Conservation (phyloP, 2,797 vertebrate species). For the Triplophysa yarkandensis region DNA sequence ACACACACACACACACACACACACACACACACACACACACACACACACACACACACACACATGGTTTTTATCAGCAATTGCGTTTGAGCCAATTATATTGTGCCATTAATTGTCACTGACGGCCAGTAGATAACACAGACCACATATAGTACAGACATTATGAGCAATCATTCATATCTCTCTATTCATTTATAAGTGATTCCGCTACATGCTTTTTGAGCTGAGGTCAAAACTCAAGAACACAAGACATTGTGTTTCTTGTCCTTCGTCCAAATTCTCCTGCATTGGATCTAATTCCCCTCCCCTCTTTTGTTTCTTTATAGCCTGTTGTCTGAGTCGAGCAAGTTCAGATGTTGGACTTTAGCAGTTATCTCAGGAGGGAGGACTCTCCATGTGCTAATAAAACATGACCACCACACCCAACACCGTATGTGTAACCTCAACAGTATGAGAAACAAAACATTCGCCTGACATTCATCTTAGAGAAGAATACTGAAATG, state of each 20-base stretch:
- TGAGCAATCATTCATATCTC: background rate
- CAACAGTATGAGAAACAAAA: constrained; percentile 49
- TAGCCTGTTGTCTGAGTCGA: constrained; percentile 60
- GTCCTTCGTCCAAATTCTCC: constrained; percentile 26
- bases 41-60: background rate
- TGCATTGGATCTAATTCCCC: constrained; percentile 46
- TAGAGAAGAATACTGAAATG: background rate
- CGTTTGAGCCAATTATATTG: background rate
- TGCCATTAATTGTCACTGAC: background rate
- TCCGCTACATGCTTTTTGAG: constrained; percentile 4
- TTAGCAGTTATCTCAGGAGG: constrained; percentile 65
- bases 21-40: no score
- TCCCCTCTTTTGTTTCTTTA: constrained; percentile 43
- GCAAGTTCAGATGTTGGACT: constrained; percentile 70
- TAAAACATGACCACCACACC: constrained; percentile 64
- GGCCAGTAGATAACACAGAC: constrained; percentile 2
- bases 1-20: no score
- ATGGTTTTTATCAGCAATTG: background rate
- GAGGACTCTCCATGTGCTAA: constrained; percentile 69
- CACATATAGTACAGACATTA: constrained; percentile 4
- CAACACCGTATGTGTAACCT: constrained; percentile 53
- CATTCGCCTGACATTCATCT: constrained; percentile 25
- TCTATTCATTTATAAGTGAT: constrained; percentile 2
- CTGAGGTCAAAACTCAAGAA: constrained; percentile 8
- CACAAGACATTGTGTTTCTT: constrained; percentile 49